Percentiles rank a stretch among this genome's conserved stretches.
Conservation (phyloP, 2,888 invertebrate genomes). For the Eubasilissa splendida region DNA sequence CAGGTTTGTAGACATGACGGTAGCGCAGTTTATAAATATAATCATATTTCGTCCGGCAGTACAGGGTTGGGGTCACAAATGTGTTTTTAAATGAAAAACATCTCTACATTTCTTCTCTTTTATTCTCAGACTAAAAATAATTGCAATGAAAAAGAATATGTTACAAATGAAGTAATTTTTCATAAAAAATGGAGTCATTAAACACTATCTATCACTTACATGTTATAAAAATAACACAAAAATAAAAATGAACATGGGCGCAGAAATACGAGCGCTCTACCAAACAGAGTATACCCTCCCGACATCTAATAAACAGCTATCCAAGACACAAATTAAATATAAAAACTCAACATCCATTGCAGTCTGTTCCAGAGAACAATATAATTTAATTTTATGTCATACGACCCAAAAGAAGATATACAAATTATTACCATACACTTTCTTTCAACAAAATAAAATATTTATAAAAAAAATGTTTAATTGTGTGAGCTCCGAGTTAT, state of each 20-base stretch:
- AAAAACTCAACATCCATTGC: conserved; percentile 41
- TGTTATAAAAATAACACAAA: conserved; percentile 44
- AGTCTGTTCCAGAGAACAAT: conserved; percentile 38
- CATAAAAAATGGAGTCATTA: conserved; percentile 52
- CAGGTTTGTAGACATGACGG: no score
- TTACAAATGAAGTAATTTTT: conserved; percentile 50
- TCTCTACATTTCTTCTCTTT: conserved; percentile 45
- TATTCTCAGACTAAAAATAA: conserved; percentile 56
- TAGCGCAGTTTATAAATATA: no score
- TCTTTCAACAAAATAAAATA: conserved; percentile 8
- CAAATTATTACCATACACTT: conserved; percentile 20
- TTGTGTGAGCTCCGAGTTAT: no score
- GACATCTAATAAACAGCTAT: conserved; percentile 28
- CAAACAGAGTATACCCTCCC: conserved; percentile 17
- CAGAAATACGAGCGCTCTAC: conserved; percentile 25
- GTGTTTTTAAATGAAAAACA: conserved; percentile 38
- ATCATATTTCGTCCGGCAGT: neutral
- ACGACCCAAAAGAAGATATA: conserved; percentile 21
- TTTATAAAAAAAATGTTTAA: neutral
- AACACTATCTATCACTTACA: conserved; percentile 46
- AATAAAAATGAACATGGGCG: conserved; percentile 32
- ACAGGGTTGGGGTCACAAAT: neutral
- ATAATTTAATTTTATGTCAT: conserved; percentile 2
- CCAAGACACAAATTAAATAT: conserved; percentile 21
- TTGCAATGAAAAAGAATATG: conserved; percentile 54